Conservation (phyloP, 30 jellyfish, hydroid and myxozoan genomes). For the Turritopsis dohrnii region DNA sequence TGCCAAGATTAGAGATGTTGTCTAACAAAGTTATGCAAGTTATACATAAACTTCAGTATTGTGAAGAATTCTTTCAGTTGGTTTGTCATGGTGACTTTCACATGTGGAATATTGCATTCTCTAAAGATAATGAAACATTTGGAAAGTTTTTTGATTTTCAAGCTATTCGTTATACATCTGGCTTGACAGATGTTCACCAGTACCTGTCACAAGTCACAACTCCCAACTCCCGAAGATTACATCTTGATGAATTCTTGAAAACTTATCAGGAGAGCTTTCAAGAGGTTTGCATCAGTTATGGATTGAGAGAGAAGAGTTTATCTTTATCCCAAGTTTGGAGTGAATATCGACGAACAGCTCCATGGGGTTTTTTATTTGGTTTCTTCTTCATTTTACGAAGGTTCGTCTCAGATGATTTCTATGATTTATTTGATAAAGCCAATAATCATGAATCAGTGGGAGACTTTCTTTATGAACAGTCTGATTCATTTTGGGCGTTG, state of each 20-base stretch:
- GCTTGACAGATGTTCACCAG: constrained; percentile 9
- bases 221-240: not conserved
- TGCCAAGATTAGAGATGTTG: constrained; percentile 12
- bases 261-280: not conserved
- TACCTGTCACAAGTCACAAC: constrained; percentile 17
- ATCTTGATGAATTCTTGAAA: not conserved
- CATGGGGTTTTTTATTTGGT: constrained; percentile 22
- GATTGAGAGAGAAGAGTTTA: not conserved
- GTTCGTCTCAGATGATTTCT: not conserved
- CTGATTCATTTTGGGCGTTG: not conserved
- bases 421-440: not conserved
- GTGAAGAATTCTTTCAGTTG: not conserved
- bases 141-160: constrained; percentile 18
- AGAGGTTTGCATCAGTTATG: not conserved
- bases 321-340: not conserved
- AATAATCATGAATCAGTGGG: not conserved
- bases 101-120: constrained; percentile 24
- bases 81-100: constrained; percentile 22
- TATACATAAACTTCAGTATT: not conserved
- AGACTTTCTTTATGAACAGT: not conserved
- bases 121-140: not conserved
- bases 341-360: not conserved
- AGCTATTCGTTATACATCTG: constrained; percentile 7
- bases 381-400: constrained; percentile 18
- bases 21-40: not conserved